Evolutionary conservation across 2,113 vertebrate genomes (phyloP).

Genomic region (Sus scrofa): T2T-Sscrofa CM000818.6:42093501-42094000

Average conservation of each 20-base stretch:
- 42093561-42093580: background rate
- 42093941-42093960: too few species aligned
- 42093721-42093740: background rate
- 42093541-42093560: conserved; percentile 20
- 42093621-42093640: background rate
- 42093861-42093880: too few species aligned
- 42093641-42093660: background rate
- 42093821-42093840: too few species aligned
- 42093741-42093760: background rate
- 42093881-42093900: too few species aligned
- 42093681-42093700: background rate
- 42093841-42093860: too few species aligned
- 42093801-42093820: too few species aligned
- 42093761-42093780: background rate
- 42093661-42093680: background rate
- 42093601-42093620: conserved; percentile 37
- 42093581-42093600: background rate
- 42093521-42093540: conserved; percentile 49
- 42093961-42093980: too few species aligned
- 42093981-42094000: too few species aligned
- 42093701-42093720: background rate
- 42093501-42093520: background rate
- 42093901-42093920: too few species aligned
- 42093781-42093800: too few species aligned
- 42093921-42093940: too few species aligned